Conservation (phyloP, 2,113 vertebrate genomes). For the Bubo blakistoni region DNA sequence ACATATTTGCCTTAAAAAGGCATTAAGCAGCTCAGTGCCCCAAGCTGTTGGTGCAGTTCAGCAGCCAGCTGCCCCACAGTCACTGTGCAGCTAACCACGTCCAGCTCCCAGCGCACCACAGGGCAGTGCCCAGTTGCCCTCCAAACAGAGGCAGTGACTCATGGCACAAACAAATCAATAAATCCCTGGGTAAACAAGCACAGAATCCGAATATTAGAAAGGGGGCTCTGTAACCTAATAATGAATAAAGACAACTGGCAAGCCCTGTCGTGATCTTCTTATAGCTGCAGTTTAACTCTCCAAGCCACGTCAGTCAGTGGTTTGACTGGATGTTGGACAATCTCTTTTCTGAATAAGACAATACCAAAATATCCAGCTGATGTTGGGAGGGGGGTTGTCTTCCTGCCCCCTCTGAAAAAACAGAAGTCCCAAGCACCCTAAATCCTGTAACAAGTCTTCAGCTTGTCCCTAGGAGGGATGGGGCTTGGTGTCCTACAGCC, state of each 20-base stretch:
- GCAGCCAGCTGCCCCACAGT: fast-evolving
- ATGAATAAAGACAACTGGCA: background rate
- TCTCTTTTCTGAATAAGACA: background rate
- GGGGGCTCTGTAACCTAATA: background rate
- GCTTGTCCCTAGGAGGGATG: too few species aligned
- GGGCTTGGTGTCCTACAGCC: background rate
- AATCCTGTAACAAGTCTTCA: background rate
- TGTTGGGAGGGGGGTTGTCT: background rate
- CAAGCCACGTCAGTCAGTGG: fast-evolving
- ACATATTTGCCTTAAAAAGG: background rate
- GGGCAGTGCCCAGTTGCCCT: background rate
- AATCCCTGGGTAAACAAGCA: background rate
- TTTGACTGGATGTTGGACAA: background rate
- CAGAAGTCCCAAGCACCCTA: background rate
- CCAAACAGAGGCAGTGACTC: background rate
- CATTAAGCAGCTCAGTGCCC: background rate
- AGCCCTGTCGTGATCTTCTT: background rate
- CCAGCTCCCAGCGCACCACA: fast-evolving
- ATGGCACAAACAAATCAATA: background rate
- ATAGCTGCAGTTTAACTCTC: background rate
- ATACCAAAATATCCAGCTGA: background rate
- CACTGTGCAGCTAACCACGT: background rate
- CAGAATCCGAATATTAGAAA: background rate
- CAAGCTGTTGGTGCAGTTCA: background rate
- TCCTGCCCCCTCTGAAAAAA: background rate